phyloP scores from a whole-genome alignment of 1,140 invertebrate species.

The Catajapyx aquilonaris region DNA sequence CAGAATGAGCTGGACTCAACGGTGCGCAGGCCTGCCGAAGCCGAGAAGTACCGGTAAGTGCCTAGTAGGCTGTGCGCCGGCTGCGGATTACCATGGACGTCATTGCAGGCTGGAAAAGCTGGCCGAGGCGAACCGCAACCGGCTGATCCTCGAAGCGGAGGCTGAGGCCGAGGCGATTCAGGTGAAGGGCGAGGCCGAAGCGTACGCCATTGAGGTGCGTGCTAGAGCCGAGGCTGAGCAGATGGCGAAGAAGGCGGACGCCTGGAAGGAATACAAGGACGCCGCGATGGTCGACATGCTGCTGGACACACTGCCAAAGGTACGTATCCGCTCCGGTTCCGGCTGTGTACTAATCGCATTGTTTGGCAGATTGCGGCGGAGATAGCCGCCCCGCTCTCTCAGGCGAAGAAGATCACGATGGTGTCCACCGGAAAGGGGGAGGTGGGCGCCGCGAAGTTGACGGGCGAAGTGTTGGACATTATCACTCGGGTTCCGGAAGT shows the following conservation, averaged over 20 bases:
- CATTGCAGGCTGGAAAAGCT: constrained; percentile 62
- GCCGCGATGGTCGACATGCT: constrained; percentile 97
- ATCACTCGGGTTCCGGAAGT: constrained; percentile 74
- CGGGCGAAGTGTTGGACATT: constrained; percentile 78
- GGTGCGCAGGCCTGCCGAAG: constrained; percentile 74
- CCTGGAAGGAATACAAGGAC: constrained; percentile 86
- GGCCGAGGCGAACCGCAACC: constrained; percentile 72
- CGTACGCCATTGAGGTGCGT: constrained; percentile 79
- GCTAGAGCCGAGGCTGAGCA: constrained; percentile 89
- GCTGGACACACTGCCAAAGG: constrained; percentile 85
- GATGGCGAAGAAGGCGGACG: constrained; percentile 90
- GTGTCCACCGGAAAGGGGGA: constrained; percentile 80
- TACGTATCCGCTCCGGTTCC: constrained; percentile 19
- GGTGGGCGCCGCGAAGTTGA: constrained; percentile 78
- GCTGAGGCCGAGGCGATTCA: constrained; percentile 78
- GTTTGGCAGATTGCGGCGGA: constrained; percentile 67
- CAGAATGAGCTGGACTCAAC: constrained; percentile 79
- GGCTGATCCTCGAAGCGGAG: constrained; percentile 73
- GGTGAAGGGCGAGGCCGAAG: constrained; percentile 70
- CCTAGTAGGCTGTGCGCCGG: background rate
- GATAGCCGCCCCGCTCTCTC: constrained; percentile 78
- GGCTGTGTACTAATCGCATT: constrained; percentile 8
- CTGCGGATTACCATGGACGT: background rate
- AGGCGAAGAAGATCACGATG: constrained; percentile 86
- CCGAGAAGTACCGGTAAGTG: constrained; percentile 57